Evolutionary conservation across 2,113 vertebrate genomes (phyloP).

Genomic region (Falcunculus frontatus): DNA sequence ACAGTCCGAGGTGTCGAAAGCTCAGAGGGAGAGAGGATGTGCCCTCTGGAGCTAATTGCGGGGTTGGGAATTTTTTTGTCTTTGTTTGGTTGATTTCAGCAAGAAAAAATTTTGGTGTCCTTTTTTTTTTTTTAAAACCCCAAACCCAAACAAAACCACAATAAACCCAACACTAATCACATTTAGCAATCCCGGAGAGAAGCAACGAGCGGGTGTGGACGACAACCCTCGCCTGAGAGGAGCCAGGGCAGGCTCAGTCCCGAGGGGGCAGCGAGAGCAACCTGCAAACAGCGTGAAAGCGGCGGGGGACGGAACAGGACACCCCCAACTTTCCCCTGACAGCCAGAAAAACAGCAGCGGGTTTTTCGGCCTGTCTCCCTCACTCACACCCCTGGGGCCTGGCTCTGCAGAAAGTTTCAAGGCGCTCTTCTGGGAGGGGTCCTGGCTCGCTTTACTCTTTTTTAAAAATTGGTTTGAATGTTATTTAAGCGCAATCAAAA

Average conservation of each 20-base stretch:
- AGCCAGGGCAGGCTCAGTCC: not conserved
- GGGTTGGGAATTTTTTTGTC: not conserved
- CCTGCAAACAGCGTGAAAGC: not conserved
- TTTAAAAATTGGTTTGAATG: too few relatives aligned
- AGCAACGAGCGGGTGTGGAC: not conserved
- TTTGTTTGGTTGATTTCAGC: not conserved
- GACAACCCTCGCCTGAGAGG: not conserved
- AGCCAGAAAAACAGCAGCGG: not conserved
- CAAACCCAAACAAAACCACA: not conserved
- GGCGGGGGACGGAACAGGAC: too few relatives aligned
- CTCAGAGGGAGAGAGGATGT: constrained; percentile 6
- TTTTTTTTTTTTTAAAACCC: too few relatives aligned
- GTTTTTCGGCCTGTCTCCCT: not conserved
- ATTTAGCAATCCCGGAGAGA: not conserved
- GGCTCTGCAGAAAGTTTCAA: not conserved
- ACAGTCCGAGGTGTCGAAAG: constrained; percentile 51
- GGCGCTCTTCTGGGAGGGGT: not conserved
- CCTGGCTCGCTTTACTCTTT: not conserved
- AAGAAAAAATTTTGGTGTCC: not conserved
- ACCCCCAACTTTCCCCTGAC: too few relatives aligned
- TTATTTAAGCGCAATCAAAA: not conserved
- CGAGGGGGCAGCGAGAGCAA: not conserved
- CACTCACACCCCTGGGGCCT: not conserved
- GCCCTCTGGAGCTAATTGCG: not conserved
- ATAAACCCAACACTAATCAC: not conserved